A percentile compares a stretch with the other conserved stretches of the same genome.
Evolutionary conservation across 2,888 invertebrate species (phyloP).

Genomic region (Trypoxylon attenuatum): DNA sequence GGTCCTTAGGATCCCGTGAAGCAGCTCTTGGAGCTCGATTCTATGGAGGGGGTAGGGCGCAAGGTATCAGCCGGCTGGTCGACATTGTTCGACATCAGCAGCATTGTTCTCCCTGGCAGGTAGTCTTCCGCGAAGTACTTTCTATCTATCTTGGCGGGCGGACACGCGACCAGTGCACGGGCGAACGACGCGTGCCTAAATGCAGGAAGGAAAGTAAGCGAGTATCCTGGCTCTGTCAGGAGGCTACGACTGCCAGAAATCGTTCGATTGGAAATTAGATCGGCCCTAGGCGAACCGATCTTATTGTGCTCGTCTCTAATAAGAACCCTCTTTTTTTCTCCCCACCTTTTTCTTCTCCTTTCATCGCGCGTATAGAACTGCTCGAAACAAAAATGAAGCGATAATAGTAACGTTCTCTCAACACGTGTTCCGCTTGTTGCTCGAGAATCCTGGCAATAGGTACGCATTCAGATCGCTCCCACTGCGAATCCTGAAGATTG

Average conservation of each 20-base stretch:
- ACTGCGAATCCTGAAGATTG: slow-evolving; percentile 11
- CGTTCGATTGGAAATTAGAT: slow-evolving; percentile 51
- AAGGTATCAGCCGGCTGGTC: not conserved
- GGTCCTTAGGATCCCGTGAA: too few relatives aligned
- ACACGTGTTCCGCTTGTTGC: slow-evolving; percentile 6
- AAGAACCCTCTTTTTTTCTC: too few relatives aligned
- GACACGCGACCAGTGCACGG: slow-evolving; percentile 61
- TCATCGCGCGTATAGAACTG: too few relatives aligned
- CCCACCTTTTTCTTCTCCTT: too few relatives aligned
- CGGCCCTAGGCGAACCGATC: not conserved
- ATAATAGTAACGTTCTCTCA: too few relatives aligned
- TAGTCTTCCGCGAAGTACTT: slow-evolving; percentile 55
- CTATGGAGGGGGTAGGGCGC: not conserved
- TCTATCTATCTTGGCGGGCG: slow-evolving; percentile 59
- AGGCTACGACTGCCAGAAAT: slow-evolving; percentile 28
- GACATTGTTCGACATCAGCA: slow-evolving; percentile 37
- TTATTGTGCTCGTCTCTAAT: too few relatives aligned
- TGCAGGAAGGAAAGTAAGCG: slow-evolving; percentile 63
- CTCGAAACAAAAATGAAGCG: too few relatives aligned
- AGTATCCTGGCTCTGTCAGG: slow-evolving; percentile 12
- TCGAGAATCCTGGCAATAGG: too few relatives aligned
- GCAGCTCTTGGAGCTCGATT: too few relatives aligned
- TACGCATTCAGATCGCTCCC: too few relatives aligned
- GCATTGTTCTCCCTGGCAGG: slow-evolving; percentile 48
- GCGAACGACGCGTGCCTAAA: slow-evolving; percentile 61